Base-by-base conservation (phyloP, 2,113 vertebrate species). In the Macheiramphus alcinus region DNA sequence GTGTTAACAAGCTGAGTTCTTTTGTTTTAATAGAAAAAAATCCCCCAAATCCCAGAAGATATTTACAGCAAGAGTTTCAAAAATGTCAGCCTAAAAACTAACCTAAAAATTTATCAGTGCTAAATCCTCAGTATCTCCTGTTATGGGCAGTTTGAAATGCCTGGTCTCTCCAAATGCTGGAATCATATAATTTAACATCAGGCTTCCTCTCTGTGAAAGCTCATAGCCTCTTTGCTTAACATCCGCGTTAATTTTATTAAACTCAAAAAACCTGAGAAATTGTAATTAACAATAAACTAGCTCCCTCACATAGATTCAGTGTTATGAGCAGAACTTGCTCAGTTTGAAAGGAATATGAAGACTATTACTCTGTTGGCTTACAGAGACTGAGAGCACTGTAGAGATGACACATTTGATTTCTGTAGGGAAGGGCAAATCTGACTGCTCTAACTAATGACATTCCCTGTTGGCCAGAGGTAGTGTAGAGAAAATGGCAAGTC, bases 381-480 rank as follows among this genome's bases (percentile, higher is more conserved):
- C 29, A 58, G 85, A 81, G 90, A 19, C 85, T 3, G 5, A 93
- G 75, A 56, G 75, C 68, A 63, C 84, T 76, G 58, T 61, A 58
- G 90, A 94, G 80, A 86, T 93, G 95, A 93, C 96, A 97, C 9
- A 2, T 91, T 97, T 97, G 92, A 97, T 97, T 98, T 95, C 97
- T 88, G 8, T 29, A 78, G 96, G 96, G 97, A 97, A 94, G 71
- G 74, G 42, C 68, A 47, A 66, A 90, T 55, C 90, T 96, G 89
- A 96, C 93, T 97, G 96, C 84, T 95, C 62, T 50, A 76, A 72
- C 74, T 81, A 76, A 59, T 95, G 76, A 13, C 72, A 40, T 34
- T 97, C 93, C 90, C 88, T 92, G 50, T 74, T 55, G 74, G 74
- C 71, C 66, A 27, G 73, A 80, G 75, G 32, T 68, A 36, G 50